Percentiles rank a stretch among this genome's conserved stretches.
phyloP scores from a whole-genome alignment of 1,140 invertebrate genomes.

The Platyscapa corneri region DNA sequence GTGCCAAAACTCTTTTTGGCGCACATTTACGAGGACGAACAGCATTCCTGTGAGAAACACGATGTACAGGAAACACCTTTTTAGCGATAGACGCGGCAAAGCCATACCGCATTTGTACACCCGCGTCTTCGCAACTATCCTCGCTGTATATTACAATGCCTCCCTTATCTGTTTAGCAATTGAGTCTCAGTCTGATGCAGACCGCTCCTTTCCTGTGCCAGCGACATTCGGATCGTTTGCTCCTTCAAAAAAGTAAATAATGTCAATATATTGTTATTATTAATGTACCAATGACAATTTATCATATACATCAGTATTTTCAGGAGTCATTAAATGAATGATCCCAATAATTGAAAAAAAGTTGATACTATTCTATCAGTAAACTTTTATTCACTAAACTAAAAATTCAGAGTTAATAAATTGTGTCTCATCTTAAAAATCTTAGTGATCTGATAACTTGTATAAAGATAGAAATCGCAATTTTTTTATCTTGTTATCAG shows the following conservation, averaged over 20 bases:
- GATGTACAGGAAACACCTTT: constrained; percentile 73
- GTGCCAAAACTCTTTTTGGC: constrained; percentile 72
- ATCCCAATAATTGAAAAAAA: too few relatives aligned
- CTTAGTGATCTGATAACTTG: not conserved
- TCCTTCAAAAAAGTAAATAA: not conserved
- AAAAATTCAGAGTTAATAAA: not conserved
- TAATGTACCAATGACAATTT: not conserved
- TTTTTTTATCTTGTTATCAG: not conserved
- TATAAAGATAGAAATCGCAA: not conserved
- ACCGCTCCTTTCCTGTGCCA: not conserved
- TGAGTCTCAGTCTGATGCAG: not conserved
- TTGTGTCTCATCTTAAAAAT: not conserved
- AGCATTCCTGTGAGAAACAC: constrained; percentile 70
- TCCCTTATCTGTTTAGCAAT: not conserved
- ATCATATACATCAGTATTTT: too few relatives aligned
- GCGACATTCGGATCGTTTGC: constrained; percentile 17
- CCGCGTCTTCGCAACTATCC: not conserved
- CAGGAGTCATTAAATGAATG: too few relatives aligned
- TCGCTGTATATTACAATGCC: not conserved
- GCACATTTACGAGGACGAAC: constrained; percentile 71
- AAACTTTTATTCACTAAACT: not conserved
- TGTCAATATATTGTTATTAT: not conserved
- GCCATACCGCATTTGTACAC: constrained; percentile 64
- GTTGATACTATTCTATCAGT: too few relatives aligned
- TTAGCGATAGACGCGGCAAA: constrained; percentile 73